phyloP scores from a whole-genome alignment of 2,888 invertebrate genomes.

The Melinopterus prodromus region DNA sequence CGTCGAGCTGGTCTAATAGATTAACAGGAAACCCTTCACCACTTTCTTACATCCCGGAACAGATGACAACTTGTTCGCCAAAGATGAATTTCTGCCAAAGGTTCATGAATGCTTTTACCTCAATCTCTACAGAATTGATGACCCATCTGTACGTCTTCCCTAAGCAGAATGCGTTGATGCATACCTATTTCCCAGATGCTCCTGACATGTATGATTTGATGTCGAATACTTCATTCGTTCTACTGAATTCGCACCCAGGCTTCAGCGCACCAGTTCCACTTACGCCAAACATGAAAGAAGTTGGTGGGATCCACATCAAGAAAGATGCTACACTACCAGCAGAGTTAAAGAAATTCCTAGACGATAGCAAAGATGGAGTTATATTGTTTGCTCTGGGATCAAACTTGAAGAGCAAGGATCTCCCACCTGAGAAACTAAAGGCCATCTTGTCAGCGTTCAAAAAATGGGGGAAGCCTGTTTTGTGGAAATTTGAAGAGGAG shows the following conservation, averaged over 20 bases:
- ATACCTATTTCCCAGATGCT: constrained; percentile 39
- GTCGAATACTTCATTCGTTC: constrained; percentile 42
- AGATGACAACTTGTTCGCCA: constrained; percentile 57
- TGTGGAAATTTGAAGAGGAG: constrained; percentile 55
- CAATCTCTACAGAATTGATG: constrained; percentile 4
- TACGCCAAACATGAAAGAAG: constrained; percentile 44
- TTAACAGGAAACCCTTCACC: constrained; percentile 60
- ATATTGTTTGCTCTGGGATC: constrained; percentile 57
- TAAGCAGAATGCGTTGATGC: constrained; percentile 37
- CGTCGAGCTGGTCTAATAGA: constrained; percentile 58
- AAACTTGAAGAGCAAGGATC: constrained; percentile 47
- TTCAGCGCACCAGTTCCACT: constrained; percentile 36
- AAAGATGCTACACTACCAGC: constrained; percentile 36
- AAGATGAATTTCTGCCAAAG: constrained; percentile 40
- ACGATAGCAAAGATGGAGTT: constrained; percentile 52
- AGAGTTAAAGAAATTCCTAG: constrained; percentile 51
- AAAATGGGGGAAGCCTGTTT: constrained; percentile 52
- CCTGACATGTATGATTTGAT: constrained; percentile 39
- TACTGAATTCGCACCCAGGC: constrained; percentile 42
- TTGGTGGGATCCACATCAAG: constrained; percentile 44
- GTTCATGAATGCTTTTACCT: constrained; percentile 32
- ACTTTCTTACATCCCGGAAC: constrained; percentile 62
- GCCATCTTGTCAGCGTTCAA: constrained; percentile 51
- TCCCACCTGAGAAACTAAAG: constrained; percentile 47
- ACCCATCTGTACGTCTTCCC: constrained; percentile 32